These are phyloP conservation scores for Arnoldichthys spilopterus DNA, from an alignment of 2,797 vertebrate genomes.

Conservation along the genomic window DNA sequence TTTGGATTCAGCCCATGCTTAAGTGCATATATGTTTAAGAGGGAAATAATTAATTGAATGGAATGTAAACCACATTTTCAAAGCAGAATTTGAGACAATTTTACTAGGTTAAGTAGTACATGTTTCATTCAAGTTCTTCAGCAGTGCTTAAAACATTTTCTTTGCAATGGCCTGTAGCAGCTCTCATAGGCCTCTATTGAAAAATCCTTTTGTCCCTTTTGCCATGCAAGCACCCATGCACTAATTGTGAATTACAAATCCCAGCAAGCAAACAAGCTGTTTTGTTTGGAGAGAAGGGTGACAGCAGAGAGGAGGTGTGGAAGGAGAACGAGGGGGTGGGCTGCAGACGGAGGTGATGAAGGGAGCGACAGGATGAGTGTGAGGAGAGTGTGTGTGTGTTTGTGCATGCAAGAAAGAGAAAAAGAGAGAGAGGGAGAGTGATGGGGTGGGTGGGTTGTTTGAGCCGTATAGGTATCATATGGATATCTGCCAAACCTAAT, in stretches of 20 bases:
- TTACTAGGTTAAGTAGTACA: background rate
- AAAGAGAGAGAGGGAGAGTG: conserved; percentile 33
- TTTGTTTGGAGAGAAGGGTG: conserved; percentile 55
- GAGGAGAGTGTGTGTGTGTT: conserved; percentile 41
- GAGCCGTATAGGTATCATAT: conserved; percentile 65
- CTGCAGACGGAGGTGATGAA: conserved; percentile 58
- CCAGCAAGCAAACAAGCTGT: conserved; percentile 61
- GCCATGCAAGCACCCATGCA: conserved; percentile 55
- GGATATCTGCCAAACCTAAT: conserved; percentile 83
- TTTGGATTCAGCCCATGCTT: conserved; percentile 8
- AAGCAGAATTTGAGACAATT: conserved; percentile 6
- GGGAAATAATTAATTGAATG: background rate
- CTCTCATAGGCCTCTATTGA: conserved; percentile 10
- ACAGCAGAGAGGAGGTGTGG: conserved; percentile 53
- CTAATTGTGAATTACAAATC: conserved; percentile 67
- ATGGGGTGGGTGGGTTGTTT: conserved; percentile 56
- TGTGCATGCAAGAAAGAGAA: conserved; percentile 42
- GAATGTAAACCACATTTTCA: conserved; percentile 13
- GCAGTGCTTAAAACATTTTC: background rate
- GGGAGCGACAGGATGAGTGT: conserved; percentile 53
- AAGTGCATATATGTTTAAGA: background rate
- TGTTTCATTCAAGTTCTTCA: background rate
- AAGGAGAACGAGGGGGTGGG: conserved; percentile 58
- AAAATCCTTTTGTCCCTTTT: conserved; percentile 52
- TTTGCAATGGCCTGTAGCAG: background rate